Base-by-base conservation (phyloP, 1,140 invertebrate genomes). In the Euwallacea fornicatus region DNA sequence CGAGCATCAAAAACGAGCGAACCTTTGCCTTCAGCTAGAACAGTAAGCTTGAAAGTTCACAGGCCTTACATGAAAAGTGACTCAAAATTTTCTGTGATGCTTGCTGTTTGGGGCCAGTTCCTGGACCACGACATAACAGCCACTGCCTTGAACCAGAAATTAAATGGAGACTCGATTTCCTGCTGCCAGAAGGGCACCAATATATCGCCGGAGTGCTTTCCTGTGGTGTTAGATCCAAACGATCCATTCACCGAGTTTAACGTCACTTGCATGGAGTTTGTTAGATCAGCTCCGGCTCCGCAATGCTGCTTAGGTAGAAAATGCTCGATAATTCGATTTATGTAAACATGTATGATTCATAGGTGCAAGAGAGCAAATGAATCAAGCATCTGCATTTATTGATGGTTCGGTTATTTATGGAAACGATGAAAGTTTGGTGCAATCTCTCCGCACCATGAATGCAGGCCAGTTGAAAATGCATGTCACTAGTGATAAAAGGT, bases 41-140 rank as follows among this genome's bases (percentile, higher is more conserved):
- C 89, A 73, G 86, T 95, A 6, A 93, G 91, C 73, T 77, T 91
- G 0, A 85, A 86, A 33, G 86, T 93, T 0, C 91, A 93, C 80
- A 82, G 90, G 7, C 89, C 90, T 0, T 86, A 86, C 64, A 89
- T 91, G 71, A 86, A 86, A 43, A 86, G 86, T 41, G 91, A 93
- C 81, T 86, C 88, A 0, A 83, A 87, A 43, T 93, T 93, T 76
- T 91, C 90, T 0, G 90, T 93, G 0, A 92, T 94, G 90, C 76
- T 93, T 55, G 91, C 91, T 0, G 91, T 93, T 8, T 98, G 95
- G 88, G 96, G 97, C 0, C 97, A 98, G 84, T 98, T 98, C 81
- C 76, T 98, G 11, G 97, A 98, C 81, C 97, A 98, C 78, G 97
- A 98, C 77, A 89, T 99, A 33, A 94, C 92, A 0, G 90, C 91